A percentile compares a stretch with the other conserved stretches of the same genome.
These are phyloP conservation scores for Oxyteleia sp. DNA, from an alignment of 2,888 invertebrate genomes.

Conservation along the genomic window DNA sequence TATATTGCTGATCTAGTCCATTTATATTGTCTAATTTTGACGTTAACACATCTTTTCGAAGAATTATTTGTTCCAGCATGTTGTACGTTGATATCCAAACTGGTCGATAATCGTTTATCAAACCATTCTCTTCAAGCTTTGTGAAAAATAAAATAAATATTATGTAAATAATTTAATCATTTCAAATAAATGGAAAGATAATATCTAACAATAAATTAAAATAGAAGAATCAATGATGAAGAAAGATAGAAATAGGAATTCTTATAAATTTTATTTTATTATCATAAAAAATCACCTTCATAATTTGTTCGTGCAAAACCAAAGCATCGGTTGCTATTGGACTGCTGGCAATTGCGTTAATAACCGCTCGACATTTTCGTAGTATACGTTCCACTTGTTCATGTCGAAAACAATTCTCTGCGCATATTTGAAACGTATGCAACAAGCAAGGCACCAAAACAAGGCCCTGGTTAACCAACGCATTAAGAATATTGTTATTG, in stretches of 20 bases:
- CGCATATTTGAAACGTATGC: conserved; percentile 87
- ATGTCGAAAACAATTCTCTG: conserved; percentile 86
- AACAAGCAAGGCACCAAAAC: conserved; percentile 87
- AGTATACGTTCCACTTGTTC: conserved; percentile 85
- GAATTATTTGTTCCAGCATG: conserved; percentile 87
- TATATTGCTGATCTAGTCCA: conserved; percentile 82
- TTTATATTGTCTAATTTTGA: conserved; percentile 83
- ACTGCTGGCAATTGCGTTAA: conserved; percentile 85
- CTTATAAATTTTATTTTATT: too few species aligned
- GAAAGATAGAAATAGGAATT: too few species aligned
- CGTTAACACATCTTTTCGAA: conserved; percentile 83
- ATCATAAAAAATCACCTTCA: conserved; percentile 79
- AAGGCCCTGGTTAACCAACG: conserved; percentile 84
- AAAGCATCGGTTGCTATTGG: conserved; percentile 83
- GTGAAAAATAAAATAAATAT: conserved; percentile 50
- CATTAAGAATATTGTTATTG: conserved; percentile 82
- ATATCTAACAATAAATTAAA: too few species aligned
- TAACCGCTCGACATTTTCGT: conserved; percentile 86
- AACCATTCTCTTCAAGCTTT: conserved; percentile 83
- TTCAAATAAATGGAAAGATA: neutral
- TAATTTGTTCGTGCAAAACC: conserved; percentile 85
- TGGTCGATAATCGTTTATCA: conserved; percentile 85
- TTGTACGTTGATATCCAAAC: conserved; percentile 88
- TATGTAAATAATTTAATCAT: too few species aligned
- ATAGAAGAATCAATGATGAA: too few species aligned